Evolutionary conservation across 2,113 vertebrate genomes (phyloP).

Genomic region (Raja brachyura): DNA sequence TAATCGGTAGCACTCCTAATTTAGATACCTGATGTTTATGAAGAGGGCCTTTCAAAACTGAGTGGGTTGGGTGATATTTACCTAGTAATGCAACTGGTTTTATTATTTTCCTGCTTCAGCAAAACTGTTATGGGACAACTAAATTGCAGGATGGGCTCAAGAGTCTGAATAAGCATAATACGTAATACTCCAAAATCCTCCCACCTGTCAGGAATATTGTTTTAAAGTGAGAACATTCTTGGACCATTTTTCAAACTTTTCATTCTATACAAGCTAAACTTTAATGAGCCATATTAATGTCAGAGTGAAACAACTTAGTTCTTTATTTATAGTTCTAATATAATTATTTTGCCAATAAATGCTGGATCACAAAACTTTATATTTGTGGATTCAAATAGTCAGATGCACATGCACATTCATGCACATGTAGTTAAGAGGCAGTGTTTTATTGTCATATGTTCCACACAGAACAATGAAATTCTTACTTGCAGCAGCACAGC

Average conservation of each 20-base stretch:
- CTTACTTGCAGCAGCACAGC: no score
- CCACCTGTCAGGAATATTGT: neutral
- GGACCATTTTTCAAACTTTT: neutral
- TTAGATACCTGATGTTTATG: no score
- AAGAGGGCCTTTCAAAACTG: no score
- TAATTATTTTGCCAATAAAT: neutral
- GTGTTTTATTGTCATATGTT: no score
- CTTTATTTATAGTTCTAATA: neutral
- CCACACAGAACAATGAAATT: no score
- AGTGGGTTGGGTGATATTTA: no score
- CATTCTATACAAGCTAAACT: neutral
- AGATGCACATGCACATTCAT: neutral
- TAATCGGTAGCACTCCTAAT: no score
- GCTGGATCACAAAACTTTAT: neutral
- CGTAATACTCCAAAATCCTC: neutral
- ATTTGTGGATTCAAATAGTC: neutral
- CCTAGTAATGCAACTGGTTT: no score
- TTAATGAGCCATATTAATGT: no score
- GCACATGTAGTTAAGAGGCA: neutral
- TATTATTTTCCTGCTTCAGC: no score
- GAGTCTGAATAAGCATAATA: neutral
- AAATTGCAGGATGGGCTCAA: neutral
- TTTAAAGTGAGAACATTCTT: neutral
- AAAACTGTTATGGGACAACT: neutral
- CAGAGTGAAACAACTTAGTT: neutral